Evolutionary conservation across 2,113 vertebrate genomes (phyloP).

Genomic region (Typhlomys cinereus): DNA sequence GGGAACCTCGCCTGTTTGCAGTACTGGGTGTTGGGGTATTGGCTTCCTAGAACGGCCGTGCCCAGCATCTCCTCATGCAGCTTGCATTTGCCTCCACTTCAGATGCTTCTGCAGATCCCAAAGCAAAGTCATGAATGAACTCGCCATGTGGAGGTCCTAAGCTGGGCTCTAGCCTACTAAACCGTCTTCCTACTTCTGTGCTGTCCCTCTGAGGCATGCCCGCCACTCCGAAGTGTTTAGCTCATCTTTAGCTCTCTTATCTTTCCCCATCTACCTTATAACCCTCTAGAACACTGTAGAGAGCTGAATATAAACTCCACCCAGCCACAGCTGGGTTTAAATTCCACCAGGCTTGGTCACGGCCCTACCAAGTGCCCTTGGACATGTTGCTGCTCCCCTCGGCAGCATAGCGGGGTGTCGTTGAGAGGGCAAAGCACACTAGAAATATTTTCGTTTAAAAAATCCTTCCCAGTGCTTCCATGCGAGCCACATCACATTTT

Average conservation of each 20-base stretch:
- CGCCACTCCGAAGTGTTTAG: background rate
- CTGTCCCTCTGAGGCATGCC: background rate
- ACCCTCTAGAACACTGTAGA: background rate
- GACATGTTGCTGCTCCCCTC: background rate
- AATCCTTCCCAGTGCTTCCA: background rate
- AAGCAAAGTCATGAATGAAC: background rate
- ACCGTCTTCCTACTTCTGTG: background rate
- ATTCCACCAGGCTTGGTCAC: background rate
- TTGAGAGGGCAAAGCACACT: background rate
- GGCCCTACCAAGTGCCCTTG: slow-evolving; percentile 37
- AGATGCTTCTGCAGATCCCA: background rate
- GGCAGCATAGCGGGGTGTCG: background rate
- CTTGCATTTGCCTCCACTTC: background rate
- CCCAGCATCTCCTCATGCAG: background rate
- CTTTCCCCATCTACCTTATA: slow-evolving; percentile 61
- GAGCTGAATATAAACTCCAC: slow-evolving; percentile 13
- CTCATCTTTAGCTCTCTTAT: slow-evolving; percentile 15
- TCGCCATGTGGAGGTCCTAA: background rate
- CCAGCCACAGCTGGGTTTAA: slow-evolving; percentile 3
- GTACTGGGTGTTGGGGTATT: background rate
- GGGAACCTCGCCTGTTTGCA: slow-evolving; percentile 1
- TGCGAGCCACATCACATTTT: background rate
- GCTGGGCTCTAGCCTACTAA: background rate
- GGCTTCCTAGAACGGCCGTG: background rate
- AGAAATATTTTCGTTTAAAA: slow-evolving; percentile 36